phyloP scores from a whole-genome alignment of 2,888 invertebrate genomes.

The Lepidochitona cinerea region DNA sequence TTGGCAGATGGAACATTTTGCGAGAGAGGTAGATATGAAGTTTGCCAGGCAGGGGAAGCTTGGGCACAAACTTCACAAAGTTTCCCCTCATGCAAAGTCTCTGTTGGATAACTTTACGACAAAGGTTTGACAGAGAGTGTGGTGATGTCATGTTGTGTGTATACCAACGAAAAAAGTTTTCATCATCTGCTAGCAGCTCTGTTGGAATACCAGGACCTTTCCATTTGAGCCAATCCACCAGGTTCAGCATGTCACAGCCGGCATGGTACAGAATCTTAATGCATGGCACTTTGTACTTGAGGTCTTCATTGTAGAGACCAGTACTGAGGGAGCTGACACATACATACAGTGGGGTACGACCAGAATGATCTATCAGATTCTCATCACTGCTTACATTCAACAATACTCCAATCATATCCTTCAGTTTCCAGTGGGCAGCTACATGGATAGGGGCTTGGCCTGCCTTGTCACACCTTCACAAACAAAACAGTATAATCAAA shows the following conservation, averaged over 20 bases:
- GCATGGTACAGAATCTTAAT: slow-evolving; percentile 64
- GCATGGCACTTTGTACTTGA: slow-evolving; percentile 66
- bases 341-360: slow-evolving; percentile 67
- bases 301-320: slow-evolving; percentile 67
- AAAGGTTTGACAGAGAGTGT: slow-evolving; percentile 66
- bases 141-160: slow-evolving; percentile 57
- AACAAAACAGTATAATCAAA: neutral
- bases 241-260: slow-evolving; percentile 70
- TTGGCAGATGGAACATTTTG: slow-evolving; percentile 62
- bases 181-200: slow-evolving; percentile 58
- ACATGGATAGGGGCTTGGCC: slow-evolving; percentile 68
- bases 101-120: slow-evolving; percentile 68
- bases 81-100: slow-evolving; percentile 51
- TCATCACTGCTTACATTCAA: slow-evolving; percentile 58
- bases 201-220: slow-evolving; percentile 67
- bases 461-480: slow-evolving; percentile 61
- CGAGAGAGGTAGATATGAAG: slow-evolving; percentile 62
- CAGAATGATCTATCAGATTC: slow-evolving; percentile 62
- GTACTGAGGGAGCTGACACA: slow-evolving; percentile 68
- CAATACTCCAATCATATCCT: slow-evolving; percentile 62
- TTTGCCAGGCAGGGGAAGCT: slow-evolving; percentile 64
- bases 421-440: slow-evolving; percentile 69
- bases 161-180: slow-evolving; percentile 64
- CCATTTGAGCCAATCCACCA: slow-evolving; percentile 69
- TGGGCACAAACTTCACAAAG: slow-evolving; percentile 54